These are phyloP conservation scores for Mythimna impura DNA, from an alignment of 2,888 invertebrate species.

Conservation along the genomic window DNA sequence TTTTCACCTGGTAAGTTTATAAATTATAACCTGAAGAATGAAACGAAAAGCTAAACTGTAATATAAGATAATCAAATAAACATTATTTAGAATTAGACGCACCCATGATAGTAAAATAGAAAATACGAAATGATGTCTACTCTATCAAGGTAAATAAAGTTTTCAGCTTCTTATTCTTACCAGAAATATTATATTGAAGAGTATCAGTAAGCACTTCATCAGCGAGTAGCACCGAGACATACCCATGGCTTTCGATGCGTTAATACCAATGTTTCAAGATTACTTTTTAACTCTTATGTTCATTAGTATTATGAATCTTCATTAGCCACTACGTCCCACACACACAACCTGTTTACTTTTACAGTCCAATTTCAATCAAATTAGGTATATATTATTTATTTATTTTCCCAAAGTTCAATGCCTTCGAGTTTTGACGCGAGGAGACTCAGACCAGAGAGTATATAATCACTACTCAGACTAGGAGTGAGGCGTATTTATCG, in stretches of 20 bases:
- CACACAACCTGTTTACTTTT: background rate
- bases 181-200: constrained; percentile 94
- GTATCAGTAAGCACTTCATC: constrained; percentile 93
- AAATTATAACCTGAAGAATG: no score
- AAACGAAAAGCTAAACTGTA: no score
- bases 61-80: no score
- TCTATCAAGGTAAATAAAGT: background rate
- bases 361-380: constrained; percentile 15
- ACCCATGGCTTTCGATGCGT: constrained; percentile 87
- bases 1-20: background rate
- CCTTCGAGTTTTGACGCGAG: constrained; percentile 31
- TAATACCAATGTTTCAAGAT: constrained; percentile 6
- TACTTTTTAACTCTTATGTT: background rate
- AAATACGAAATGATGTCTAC: background rate
- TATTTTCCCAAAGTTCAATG: constrained; percentile 42
- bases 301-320: constrained; percentile 3
- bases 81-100: background rate
- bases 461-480: no score
- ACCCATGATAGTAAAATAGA: background rate
- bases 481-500: no score
- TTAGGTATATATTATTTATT: constrained; percentile 16
- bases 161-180: constrained; percentile 91
- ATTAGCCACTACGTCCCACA: background rate
- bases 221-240: constrained; percentile 93
- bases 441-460: no score